Conservation (phyloP, 1,140 invertebrate species). For the Magallana ariakensis region DNA sequence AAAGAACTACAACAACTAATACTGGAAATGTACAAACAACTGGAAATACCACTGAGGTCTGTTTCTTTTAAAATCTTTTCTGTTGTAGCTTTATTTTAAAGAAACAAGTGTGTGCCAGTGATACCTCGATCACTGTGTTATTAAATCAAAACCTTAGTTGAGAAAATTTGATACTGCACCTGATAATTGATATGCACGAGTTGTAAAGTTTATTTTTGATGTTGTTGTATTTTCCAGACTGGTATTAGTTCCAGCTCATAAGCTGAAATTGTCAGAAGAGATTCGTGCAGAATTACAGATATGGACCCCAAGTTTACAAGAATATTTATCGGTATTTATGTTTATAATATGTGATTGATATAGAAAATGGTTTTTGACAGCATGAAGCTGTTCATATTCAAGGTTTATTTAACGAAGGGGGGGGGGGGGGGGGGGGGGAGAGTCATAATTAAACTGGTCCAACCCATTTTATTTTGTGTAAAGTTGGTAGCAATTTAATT, state of each 20-base stretch:
- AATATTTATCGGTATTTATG: slow-evolving; percentile 54
- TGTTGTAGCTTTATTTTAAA: too few species aligned
- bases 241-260: slow-evolving; percentile 35
- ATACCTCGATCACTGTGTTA: too few species aligned
- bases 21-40: slow-evolving; percentile 25
- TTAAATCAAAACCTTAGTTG: too few species aligned
- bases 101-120: too few species aligned
- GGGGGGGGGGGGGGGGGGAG: too few species aligned
- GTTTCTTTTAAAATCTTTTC: background rate
- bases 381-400: too few species aligned
- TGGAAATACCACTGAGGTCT: slow-evolving; percentile 25
- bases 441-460: too few species aligned
- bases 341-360: background rate
- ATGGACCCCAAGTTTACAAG: slow-evolving; percentile 55
- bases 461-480: too few species aligned
- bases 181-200: too few species aligned
- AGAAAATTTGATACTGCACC: too few species aligned
- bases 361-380: background rate
- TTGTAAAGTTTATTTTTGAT: background rate
- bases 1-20: background rate
- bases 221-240: slow-evolving; percentile 42
- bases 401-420: too few species aligned
- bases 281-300: slow-evolving; percentile 57
- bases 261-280: slow-evolving; percentile 49
- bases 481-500: too few species aligned